Conservation (phyloP, 1,140 invertebrate species). For the Macrobrachium nipponense region DNA sequence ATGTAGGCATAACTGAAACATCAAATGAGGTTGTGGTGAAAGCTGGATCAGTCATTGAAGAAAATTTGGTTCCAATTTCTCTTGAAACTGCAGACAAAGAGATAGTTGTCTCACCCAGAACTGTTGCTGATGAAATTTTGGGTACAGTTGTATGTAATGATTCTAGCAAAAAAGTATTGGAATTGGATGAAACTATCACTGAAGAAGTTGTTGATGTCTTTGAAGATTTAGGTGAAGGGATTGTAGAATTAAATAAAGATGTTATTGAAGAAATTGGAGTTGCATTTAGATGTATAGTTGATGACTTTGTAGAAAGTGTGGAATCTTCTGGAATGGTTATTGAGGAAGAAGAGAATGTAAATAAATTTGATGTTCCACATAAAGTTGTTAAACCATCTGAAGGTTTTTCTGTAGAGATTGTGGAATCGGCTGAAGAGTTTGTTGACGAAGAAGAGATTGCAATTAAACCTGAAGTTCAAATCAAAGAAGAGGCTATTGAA, state of each 20-base stretch:
- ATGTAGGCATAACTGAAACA: not conserved
- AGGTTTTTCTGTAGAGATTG: not conserved
- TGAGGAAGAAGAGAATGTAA: not conserved
- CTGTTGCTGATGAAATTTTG: no score
- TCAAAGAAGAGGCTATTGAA: not conserved
- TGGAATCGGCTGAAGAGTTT: not conserved
- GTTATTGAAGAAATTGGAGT: not conserved
- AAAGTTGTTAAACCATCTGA: no score
- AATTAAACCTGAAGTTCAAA: not conserved
- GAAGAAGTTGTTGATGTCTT: not conserved
- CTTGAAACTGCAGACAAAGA: not conserved
- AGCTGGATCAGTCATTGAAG: no score
- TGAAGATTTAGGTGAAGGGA: no score
- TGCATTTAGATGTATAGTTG: not conserved
- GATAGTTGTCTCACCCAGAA: not conserved
- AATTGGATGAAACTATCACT: no score
- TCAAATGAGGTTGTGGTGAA: no score
- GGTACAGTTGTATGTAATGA: no score
- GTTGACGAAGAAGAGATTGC: not conserved
- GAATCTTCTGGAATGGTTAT: no score
- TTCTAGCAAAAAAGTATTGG: no score
- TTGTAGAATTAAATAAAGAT: no score
- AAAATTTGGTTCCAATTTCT: not conserved
- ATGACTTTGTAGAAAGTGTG: not conserved
- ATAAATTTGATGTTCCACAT: not conserved